These are phyloP conservation scores for Drosophila rufa DNA, from an alignment of 1,140 invertebrate species.

Conservation along the genomic window DNA sequence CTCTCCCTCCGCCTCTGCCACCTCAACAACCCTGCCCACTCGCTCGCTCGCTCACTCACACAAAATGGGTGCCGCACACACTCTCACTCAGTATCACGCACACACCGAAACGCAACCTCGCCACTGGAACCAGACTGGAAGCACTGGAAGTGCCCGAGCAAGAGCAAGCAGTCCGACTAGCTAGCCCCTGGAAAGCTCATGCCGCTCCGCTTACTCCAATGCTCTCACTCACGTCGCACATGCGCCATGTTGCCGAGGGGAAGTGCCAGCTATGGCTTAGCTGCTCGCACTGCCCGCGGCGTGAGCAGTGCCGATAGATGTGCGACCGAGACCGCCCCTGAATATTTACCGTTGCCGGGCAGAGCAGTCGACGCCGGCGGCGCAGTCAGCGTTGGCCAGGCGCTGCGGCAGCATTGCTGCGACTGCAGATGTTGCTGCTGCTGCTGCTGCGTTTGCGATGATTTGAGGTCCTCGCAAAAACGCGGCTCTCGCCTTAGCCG, in stretches of 20 bases:
- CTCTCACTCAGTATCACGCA: constrained; percentile 40
- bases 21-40: not conserved
- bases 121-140: constrained; percentile 56
- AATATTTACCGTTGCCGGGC: constrained; percentile 71
- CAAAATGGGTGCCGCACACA: constrained; percentile 72
- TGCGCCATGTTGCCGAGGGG: constrained; percentile 76
- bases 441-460: constrained; percentile 40
- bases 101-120: constrained; percentile 14
- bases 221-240: constrained; percentile 29
- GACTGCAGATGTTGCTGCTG: constrained; percentile 22
- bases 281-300: constrained; percentile 1
- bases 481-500: constrained; percentile 26
- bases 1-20: not conserved
- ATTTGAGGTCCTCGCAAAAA: constrained; percentile 53
- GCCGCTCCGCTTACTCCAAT: constrained; percentile 43
- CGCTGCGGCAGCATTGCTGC: constrained; percentile 12
- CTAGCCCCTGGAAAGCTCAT: not conserved
- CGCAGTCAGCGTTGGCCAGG: constrained; percentile 14
- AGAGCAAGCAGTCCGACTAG: constrained; percentile 44
- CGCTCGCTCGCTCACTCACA: constrained; percentile 45
- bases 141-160: constrained; percentile 45
- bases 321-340: constrained; percentile 66
- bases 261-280: constrained; percentile 29
- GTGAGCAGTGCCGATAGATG: constrained; percentile 49
- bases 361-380: constrained; percentile 31